These are phyloP conservation scores for Dipodomys spectabilis DNA, from an alignment of 2,113 vertebrate species.

Conservation along the genomic window DNA sequence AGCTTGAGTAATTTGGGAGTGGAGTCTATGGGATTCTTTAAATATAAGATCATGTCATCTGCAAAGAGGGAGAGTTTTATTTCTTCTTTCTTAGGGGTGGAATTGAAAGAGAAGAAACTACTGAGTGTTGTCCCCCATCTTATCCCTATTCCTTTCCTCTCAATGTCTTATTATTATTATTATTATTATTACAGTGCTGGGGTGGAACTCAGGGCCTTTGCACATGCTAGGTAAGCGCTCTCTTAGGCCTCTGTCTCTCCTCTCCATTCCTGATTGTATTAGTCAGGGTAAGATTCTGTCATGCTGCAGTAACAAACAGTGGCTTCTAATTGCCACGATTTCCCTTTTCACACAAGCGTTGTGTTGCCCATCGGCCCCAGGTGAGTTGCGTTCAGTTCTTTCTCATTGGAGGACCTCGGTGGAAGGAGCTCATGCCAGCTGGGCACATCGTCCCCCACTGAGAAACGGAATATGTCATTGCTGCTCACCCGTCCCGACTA, in stretches of 20 bases:
- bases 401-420: neutral
- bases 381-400: neutral
- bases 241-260: neutral
- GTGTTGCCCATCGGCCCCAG: neutral
- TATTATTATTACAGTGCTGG: neutral
- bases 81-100: neutral
- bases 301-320: neutral
- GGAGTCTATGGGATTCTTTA: too few relatives aligned
- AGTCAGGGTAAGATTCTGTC: neutral
- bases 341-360: neutral
- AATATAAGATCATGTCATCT: too few relatives aligned
- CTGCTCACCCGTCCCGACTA: neutral
- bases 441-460: neutral
- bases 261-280: neutral
- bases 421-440: neutral
- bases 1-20: too few relatives aligned
- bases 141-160: neutral
- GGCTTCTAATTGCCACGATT: rapidly evolving
- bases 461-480: neutral
- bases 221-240: neutral
- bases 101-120: neutral
- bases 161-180: too few relatives aligned
- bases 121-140: too few relatives aligned
- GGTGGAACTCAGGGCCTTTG: neutral
- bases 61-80: too few relatives aligned